Evolutionary conservation across 2,113 vertebrate species (phyloP), one percentile per base, ranked within the genome.

Genomic region (Cacatua alba): DNA sequence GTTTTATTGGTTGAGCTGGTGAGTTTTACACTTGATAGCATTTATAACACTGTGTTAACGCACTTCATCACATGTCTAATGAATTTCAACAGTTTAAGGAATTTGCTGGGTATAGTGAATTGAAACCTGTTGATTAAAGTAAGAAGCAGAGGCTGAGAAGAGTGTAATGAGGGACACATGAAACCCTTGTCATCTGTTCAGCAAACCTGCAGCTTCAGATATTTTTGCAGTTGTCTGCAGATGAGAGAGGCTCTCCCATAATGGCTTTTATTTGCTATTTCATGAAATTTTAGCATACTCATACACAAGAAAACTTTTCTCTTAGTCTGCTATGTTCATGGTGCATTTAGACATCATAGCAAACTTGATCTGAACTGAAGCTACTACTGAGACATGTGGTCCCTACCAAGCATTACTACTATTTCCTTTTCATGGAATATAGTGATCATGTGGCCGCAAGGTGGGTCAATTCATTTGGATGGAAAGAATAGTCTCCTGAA

Each of bases 161-260:
- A 52, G 20, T 48, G 24, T 82, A 60, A 71, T 25, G 46, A 24
- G 28, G 80, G 81, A 95, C 52, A 92, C 44, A 60, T 91, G 91
- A 96, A 97, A 95, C 92, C 77, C 8, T 1, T 75, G 65, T 91
- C 92, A 95, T 92, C 89, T 95, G 91, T 95, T 95, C 77, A 60
- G 69, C 86, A 55, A 81, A 81, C 55, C 60, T 3, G 0, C 39
- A 65, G 70, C 69, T 82, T 88, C 77, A 94, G 69, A 84, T 94
- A 48, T 48, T 84, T 95, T 85, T 92, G 62, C 69, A 86, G 81
- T 94, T 95, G 81, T 92, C 48, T 3, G 0, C 16, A 87, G 69
- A 87, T 89, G 43, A 85, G 43, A 93, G 48, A 93, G 65, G 25
- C 76, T 68, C 31, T 93, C 5, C 35, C 25, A 23, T 39, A 1